Evolutionary conservation across 2,888 invertebrate genomes (phyloP).

Genomic region (Carpatolechia fugitivella): DNA sequence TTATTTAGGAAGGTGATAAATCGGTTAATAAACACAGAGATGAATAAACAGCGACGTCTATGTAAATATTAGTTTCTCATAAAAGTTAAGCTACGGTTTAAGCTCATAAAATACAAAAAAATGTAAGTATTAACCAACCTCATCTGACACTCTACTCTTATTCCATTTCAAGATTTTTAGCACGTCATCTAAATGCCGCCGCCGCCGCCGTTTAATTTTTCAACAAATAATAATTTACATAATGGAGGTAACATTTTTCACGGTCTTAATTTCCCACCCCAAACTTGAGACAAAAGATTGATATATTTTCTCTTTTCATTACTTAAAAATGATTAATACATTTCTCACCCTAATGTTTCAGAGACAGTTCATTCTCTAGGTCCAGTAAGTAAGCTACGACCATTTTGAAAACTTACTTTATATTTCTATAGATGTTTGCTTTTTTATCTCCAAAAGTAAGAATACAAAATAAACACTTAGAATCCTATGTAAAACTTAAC

Average conservation of each 20-base stretch:
- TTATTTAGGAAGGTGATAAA: slow-evolving; percentile 49
- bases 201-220: slow-evolving; percentile 39
- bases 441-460: too few species aligned
- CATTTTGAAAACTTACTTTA: background rate
- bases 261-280: slow-evolving; percentile 58
- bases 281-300: slow-evolving; percentile 68
- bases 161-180: background rate
- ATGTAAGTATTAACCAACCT: too few species aligned
- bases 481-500: too few species aligned
- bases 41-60: background rate
- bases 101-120: too few species aligned
- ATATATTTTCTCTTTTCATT: slow-evolving; percentile 70
- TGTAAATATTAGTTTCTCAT: too few species aligned
- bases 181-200: slow-evolving; percentile 14
- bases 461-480: too few species aligned
- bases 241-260: slow-evolving; percentile 63
- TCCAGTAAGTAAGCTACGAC: background rate
- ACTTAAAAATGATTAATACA: slow-evolving; percentile 64
- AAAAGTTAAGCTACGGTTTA: too few species aligned
- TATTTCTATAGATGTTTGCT: too few species aligned
- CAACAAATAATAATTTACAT: slow-evolving; percentile 70
- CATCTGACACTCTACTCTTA: too few species aligned
- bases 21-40: slow-evolving; percentile 20
- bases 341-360: slow-evolving; percentile 37
- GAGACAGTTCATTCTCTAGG: slow-evolving; percentile 7